Evolutionary conservation across 2,113 vertebrate genomes (phyloP), one percentile per base, ranked within the genome.

Genomic region (Pseudois nayaur): DNA sequence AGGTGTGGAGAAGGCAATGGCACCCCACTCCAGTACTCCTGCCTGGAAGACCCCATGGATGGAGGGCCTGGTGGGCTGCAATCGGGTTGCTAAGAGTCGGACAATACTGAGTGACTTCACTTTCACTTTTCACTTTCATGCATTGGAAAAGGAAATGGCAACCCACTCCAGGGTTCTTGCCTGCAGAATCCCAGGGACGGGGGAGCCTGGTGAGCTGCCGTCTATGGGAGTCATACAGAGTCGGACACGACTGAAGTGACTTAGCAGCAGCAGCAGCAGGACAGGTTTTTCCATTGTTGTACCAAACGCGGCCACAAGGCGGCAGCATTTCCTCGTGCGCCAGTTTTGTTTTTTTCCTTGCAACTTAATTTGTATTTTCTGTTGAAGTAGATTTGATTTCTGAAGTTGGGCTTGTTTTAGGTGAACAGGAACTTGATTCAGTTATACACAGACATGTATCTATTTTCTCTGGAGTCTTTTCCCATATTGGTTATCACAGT

Each of bases 11-110:
- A 59, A 27, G 57, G 10, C 57, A 12, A 12, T 27, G 57, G 57
- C 57, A 2, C 2, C 57, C 57, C 25, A 27, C 10, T 12, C 57
- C 57, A 59, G 57, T 0, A 0, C 10, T 27, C 25, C 27, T 27
- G 25, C 57, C 57, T 59, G 57, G 57, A 59, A 5, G 12, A 27
- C 5, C 25, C 57, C 10, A 25, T 4, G 57, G 57, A 57, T 23
- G 1, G 23, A 25, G 55, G 23, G 55, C 23, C 55, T 57, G 55
- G 55, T 25, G 55, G 3, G 55, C 55, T 57, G 55, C 3, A 25
- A 25, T 57, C 8, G 55, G 55, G 23, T 57, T 3, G 21, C 55
- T 55, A 55, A 55, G 54, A 55, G 21, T 23, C 0, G 21, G 21
- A 57, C 55, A 57, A 3, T 1, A 57, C 23, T 57, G 55, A 57